phyloP scores from a whole-genome alignment of 2,113 vertebrate species.

The Labeo rohita region DNA sequence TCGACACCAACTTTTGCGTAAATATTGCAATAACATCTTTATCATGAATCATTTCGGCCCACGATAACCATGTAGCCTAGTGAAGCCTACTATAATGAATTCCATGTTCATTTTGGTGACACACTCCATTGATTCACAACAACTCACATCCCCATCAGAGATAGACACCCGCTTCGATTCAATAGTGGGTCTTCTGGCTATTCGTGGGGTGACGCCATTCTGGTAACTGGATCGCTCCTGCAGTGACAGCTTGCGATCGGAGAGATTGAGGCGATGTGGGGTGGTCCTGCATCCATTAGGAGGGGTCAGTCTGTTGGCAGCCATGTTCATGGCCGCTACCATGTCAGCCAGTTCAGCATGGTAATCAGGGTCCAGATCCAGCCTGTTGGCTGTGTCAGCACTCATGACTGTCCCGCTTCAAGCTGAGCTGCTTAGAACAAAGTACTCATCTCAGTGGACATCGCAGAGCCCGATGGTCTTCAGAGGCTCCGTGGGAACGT shows the following conservation, averaged over 20 bases:
- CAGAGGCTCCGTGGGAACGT: slow-evolving; percentile 40
- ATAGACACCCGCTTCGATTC: slow-evolving; percentile 92
- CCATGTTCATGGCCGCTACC: slow-evolving; percentile 83
- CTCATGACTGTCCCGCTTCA: slow-evolving; percentile 62
- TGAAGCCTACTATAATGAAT: background rate
- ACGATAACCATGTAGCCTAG: background rate
- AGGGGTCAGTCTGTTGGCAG: slow-evolving; percentile 61
- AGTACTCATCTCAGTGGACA: slow-evolving; percentile 8
- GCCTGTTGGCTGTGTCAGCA: slow-evolving; percentile 43
- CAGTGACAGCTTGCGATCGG: slow-evolving; percentile 89
- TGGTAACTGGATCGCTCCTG: slow-evolving; percentile 84
- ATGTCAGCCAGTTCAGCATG: slow-evolving; percentile 81
- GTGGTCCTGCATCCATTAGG: slow-evolving; percentile 61
- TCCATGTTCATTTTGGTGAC: background rate
- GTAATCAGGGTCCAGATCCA: slow-evolving; percentile 68
- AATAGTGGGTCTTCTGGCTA: slow-evolving; percentile 85
- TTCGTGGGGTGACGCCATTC: slow-evolving; percentile 60
- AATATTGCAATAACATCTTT: background rate
- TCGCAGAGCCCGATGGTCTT: background rate
- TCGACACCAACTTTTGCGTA: no score
- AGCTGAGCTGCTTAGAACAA: background rate
- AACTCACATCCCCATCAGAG: slow-evolving; percentile 85
- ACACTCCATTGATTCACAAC: background rate
- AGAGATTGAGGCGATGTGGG: slow-evolving; percentile 70
- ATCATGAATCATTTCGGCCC: background rate